Evolutionary conservation across 2,113 vertebrate species (phyloP).

Genomic region (Carettochelys insculpta): DNA sequence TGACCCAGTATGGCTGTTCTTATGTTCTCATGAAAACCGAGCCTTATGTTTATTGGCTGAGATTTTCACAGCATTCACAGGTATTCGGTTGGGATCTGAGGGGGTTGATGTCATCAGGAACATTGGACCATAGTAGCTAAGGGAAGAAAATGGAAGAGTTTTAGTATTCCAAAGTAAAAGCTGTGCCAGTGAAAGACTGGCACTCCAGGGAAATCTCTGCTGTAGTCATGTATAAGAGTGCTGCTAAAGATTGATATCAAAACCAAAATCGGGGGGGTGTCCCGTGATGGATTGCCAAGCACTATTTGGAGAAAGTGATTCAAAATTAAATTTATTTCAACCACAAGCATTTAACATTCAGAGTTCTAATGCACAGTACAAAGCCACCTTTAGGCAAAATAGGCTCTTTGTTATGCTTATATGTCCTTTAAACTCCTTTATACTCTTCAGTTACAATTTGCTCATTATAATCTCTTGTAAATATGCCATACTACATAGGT

Average conservation of each 20-base stretch:
- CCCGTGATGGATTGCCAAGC: not conserved
- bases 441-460: not conserved
- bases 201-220: not conserved
- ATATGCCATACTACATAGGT: not conserved
- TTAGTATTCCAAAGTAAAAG: not conserved
- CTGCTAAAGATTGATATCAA: not conserved
- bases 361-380: not conserved
- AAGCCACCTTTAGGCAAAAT: not conserved
- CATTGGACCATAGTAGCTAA: not conserved
- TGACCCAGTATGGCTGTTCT: too few species aligned
- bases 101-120: not conserved
- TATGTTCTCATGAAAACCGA: not conserved
- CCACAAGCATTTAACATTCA: not conserved
- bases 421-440: not conserved
- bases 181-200: not conserved
- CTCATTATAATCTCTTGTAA: not conserved
- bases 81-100: not conserved
- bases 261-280: not conserved
- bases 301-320: not conserved
- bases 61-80: not conserved
- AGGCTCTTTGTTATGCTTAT: not conserved
- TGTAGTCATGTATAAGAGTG: not conserved
- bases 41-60: not conserved
- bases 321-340: conserved; percentile 1
- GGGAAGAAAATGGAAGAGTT: not conserved